A percentile compares a stretch with the other conserved stretches of the same genome.
Conservation (phyloP, 2,797 vertebrate genomes). For the Cuculus canorus region DNA sequence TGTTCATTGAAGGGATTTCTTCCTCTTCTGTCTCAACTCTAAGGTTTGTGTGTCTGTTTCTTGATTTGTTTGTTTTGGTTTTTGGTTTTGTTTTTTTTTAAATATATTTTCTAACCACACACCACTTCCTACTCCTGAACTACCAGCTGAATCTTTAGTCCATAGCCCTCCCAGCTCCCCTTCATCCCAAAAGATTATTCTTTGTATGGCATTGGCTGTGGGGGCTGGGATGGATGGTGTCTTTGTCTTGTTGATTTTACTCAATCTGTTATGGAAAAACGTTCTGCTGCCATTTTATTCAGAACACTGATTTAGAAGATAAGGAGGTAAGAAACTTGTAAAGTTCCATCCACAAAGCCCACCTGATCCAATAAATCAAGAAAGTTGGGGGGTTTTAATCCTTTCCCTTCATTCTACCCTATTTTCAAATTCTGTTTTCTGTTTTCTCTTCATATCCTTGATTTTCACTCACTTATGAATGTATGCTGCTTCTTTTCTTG, state of each 20-base stretch:
- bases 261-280: neutral
- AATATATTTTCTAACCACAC: neutral
- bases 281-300: neutral
- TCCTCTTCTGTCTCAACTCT: neutral
- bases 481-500: neutral
- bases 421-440: neutral
- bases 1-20: neutral
- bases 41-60: fast-evolving
- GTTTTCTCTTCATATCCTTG: neutral
- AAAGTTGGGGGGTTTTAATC: fast-evolving
- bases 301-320: neutral
- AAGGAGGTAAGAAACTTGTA: neutral
- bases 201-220: neutral
- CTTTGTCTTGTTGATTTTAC: neutral
- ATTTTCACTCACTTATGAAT: neutral
- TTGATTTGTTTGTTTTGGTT: neutral
- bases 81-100: too few species aligned
- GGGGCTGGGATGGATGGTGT: too few species aligned
- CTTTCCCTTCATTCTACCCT: neutral
- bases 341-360: neutral
- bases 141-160: neutral
- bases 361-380: neutral
- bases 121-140: fast-evolving
- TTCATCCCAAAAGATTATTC: neutral
- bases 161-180: too few species aligned